A percentile compares a stretch with the other conserved stretches of the same genome.
phyloP scores from a whole-genome alignment of 2,113 vertebrate genomes.

The Chloropsis cyanopogon region DNA sequence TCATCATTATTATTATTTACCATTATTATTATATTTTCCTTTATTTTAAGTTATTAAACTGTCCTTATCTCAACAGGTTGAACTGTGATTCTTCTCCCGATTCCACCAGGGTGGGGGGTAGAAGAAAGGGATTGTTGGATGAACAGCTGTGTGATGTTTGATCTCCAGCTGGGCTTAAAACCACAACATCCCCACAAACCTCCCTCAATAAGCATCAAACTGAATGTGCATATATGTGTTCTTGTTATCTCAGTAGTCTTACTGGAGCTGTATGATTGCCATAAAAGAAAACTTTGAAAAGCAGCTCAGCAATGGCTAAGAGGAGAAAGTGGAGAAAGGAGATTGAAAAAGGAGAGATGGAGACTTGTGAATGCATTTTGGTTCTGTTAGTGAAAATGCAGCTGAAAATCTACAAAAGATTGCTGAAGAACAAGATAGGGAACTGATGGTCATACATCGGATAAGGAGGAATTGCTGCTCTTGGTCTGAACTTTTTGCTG shows the following conservation, averaged over 20 bases:
- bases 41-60: not conserved
- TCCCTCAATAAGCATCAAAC: not conserved
- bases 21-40: not conserved
- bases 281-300: not conserved
- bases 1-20: not conserved
- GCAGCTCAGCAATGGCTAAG: not conserved
- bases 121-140: not conserved
- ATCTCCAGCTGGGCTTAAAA: not conserved
- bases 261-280: not conserved
- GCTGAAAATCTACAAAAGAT: not conserved
- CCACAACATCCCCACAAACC: not conserved
- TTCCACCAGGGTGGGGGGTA: accelerated
- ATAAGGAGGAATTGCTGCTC: not conserved
- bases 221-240: not conserved
- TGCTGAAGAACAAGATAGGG: not conserved
- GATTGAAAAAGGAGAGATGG: not conserved
- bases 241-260: not conserved
- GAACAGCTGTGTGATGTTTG: not conserved
- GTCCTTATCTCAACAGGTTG: not conserved
- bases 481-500: not conserved
- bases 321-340: not conserved
- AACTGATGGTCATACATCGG: not conserved
- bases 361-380: not conserved
- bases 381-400: not conserved
- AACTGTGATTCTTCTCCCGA: not conserved